Conservation (phyloP, 2,888 invertebrate species). For the Perizoma affinitatum region DNA sequence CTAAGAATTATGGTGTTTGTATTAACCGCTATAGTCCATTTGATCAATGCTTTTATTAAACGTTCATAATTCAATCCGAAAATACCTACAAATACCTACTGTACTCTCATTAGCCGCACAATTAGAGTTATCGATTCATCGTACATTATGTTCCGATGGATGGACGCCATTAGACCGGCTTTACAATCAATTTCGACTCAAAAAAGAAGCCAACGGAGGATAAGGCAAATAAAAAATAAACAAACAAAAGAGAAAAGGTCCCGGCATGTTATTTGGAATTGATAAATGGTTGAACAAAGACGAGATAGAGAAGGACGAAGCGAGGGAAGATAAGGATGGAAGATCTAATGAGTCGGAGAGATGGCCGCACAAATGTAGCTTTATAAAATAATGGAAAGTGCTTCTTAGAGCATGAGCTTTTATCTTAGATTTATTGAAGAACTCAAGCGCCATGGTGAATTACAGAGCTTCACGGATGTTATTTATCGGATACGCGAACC, state of each 20-base stretch:
- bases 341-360: slow-evolving; percentile 74
- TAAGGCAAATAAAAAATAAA: slow-evolving; percentile 82
- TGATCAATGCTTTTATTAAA: slow-evolving; percentile 44
- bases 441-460: slow-evolving; percentile 58
- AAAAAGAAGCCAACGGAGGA: slow-evolving; percentile 73
- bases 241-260: slow-evolving; percentile 77
- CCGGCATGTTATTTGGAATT: slow-evolving; percentile 83
- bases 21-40: slow-evolving; percentile 46
- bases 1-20: slow-evolving; percentile 47
- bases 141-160: slow-evolving; percentile 63
- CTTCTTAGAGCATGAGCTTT: slow-evolving; percentile 56
- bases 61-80: slow-evolving; percentile 35
- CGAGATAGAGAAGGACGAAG: slow-evolving; percentile 67
- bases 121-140: slow-evolving; percentile 76
- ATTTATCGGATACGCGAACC: slow-evolving; percentile 53
- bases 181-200: slow-evolving; percentile 80
- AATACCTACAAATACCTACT: slow-evolving; percentile 52
- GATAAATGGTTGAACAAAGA: slow-evolving; percentile 81
- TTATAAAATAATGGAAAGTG: slow-evolving; percentile 76
- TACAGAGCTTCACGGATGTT: slow-evolving; percentile 61
- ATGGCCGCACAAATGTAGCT: slow-evolving; percentile 62
- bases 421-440: slow-evolving; percentile 39
- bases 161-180: slow-evolving; percentile 74
- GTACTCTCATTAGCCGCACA: slow-evolving; percentile 66
- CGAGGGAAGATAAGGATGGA: slow-evolving; percentile 66